A percentile compares a stretch with the other conserved stretches of the same genome.
phyloP scores from a whole-genome alignment of 2,888 invertebrate genomes.

The Campoletis raptor region DNA sequence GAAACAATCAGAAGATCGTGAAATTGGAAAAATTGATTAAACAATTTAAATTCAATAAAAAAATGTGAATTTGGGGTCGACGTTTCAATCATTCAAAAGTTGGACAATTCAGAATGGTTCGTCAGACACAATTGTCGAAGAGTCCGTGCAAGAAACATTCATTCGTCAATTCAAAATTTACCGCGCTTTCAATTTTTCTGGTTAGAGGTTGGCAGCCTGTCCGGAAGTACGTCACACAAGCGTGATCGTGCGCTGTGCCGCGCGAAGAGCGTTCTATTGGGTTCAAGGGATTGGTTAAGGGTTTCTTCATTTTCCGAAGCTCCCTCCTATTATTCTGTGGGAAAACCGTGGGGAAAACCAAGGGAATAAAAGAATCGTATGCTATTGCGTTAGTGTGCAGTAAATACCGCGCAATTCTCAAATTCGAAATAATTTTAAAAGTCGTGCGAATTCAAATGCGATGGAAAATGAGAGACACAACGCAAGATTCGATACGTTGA shows the following conservation, averaged over 20 bases:
- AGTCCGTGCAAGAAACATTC: no score
- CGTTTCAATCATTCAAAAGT: not conserved
- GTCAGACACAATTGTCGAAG: no score
- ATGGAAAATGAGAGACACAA: not conserved
- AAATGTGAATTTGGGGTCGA: not conserved
- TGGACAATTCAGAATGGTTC: no score
- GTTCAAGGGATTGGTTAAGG: constrained; percentile 5
- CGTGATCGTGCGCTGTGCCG: not conserved
- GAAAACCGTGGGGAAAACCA: not conserved
- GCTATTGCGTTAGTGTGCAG: not conserved
- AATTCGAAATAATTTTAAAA: not conserved
- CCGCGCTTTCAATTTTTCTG: not conserved
- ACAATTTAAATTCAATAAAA: not conserved
- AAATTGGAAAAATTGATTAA: no score
- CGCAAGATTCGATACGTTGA: not conserved
- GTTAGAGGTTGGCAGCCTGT: not conserved
- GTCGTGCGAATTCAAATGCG: not conserved
- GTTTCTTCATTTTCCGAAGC: not conserved
- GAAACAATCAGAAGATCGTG: no score
- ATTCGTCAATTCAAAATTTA: not conserved
- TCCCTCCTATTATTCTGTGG: not conserved
- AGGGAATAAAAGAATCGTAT: not conserved
- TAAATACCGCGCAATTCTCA: not conserved
- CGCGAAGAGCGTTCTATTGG: constrained; percentile 1
- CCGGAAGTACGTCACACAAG: not conserved